These are phyloP conservation scores for Tinamus major DNA, from an alignment of 2,797 vertebrate species.

Conservation along the genomic window DNA sequence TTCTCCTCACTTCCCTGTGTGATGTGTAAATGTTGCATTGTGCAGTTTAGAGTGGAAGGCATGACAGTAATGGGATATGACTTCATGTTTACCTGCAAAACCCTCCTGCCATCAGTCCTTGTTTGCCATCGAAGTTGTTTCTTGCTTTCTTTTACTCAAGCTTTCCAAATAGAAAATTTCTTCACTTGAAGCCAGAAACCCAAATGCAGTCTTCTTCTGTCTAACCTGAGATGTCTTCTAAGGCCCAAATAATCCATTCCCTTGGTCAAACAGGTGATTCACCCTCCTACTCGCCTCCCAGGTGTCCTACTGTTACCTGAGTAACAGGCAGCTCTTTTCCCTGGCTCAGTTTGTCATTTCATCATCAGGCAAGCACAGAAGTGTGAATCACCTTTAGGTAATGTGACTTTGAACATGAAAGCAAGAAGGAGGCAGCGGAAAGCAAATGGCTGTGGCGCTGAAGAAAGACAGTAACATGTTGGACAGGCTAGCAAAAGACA, in stretches of 20 bases:
- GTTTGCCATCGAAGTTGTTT: background rate
- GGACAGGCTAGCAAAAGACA: background rate
- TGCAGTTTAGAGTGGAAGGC: background rate
- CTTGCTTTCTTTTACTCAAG: background rate
- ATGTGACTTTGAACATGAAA: slow-evolving; percentile 1
- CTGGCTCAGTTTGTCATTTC: background rate
- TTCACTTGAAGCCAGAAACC: background rate
- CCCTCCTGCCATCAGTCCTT: background rate
- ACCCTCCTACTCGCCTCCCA: background rate
- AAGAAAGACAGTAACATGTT: background rate
- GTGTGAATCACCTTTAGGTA: background rate
- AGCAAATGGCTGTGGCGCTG: background rate
- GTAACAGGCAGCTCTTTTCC: background rate
- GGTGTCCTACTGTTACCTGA: background rate
- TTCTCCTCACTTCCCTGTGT: background rate
- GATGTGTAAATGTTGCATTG: background rate
- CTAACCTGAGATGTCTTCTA: background rate
- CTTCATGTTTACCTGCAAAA: background rate
- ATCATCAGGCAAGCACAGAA: background rate
- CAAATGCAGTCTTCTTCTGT: background rate
- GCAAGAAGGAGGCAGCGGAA: background rate
- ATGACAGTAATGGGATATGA: background rate
- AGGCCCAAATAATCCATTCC: background rate
- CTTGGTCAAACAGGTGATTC: background rate
- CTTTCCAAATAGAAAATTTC: background rate